These are phyloP conservation scores for Anadara kagoshimensis DNA, from an alignment of 1,140 invertebrate genomes.

Conservation along the genomic window DNA sequence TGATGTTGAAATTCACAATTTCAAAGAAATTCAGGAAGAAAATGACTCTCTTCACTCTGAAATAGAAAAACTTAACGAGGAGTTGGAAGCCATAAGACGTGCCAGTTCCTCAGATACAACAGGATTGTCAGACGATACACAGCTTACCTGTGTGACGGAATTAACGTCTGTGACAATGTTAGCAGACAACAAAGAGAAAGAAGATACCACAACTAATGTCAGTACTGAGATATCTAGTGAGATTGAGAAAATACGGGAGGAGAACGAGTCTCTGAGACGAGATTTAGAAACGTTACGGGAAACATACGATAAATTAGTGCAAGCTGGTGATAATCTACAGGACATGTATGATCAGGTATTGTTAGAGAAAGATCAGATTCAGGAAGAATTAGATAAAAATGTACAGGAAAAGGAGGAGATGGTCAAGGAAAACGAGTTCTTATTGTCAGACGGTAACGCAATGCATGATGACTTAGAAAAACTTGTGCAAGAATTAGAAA, in stretches of 20 bases:
- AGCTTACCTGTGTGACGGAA: too few species aligned
- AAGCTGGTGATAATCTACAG: constrained; percentile 66
- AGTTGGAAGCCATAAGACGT: too few species aligned
- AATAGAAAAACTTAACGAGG: too few species aligned
- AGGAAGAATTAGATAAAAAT: constrained; percentile 47
- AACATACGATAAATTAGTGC: constrained; percentile 64
- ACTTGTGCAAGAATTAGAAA: constrained; percentile 63
- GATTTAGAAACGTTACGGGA: constrained; percentile 55
- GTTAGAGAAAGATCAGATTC: constrained; percentile 53
- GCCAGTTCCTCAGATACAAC: too few species aligned
- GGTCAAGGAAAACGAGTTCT: constrained; percentile 62
- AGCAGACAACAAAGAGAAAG: too few species aligned
- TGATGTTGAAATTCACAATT: too few species aligned
- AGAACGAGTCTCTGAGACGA: constrained; percentile 32
- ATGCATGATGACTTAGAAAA: constrained; percentile 66
- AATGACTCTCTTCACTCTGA: too few species aligned
- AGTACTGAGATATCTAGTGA: constrained; percentile 5
- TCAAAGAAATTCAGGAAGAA: too few species aligned
- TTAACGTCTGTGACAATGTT: too few species aligned
- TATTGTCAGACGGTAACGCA: constrained; percentile 62
- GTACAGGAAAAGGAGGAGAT: constrained; percentile 49
- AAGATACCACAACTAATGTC: neutral
- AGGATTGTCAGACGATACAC: too few species aligned
- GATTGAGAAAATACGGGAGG: constrained; percentile 39
- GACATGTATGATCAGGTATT: constrained; percentile 64